Conservation (phyloP, 2,797 vertebrate genomes). For the Centropyge bicolor region DNA sequence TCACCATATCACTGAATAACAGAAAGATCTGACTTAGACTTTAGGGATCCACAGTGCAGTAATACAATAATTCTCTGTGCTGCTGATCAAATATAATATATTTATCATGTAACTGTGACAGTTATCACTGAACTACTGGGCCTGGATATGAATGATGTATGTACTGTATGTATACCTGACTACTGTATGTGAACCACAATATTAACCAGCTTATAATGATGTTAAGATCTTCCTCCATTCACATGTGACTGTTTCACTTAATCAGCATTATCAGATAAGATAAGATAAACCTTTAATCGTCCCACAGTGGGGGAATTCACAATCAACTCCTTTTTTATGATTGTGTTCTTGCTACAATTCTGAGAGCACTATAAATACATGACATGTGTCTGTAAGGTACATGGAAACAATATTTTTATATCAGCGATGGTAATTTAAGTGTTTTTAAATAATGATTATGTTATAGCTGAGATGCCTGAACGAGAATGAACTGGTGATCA, state of each 20-base stretch:
- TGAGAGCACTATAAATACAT: slow-evolving; percentile 15
- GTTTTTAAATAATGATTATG: slow-evolving; percentile 44
- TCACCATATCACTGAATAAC: slow-evolving; percentile 40
- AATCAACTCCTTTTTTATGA: slow-evolving; percentile 21
- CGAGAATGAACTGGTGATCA: slow-evolving; percentile 30
- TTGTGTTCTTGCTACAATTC: background rate
- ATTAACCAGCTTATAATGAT: slow-evolving; percentile 47
- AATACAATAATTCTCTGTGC: slow-evolving; percentile 55
- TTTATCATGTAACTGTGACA: slow-evolving; percentile 69
- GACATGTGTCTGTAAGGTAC: slow-evolving; percentile 48
- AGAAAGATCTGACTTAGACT: slow-evolving; percentile 11
- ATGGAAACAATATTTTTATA: slow-evolving; percentile 49
- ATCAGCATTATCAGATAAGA: slow-evolving; percentile 10
- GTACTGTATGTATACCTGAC: slow-evolving; percentile 59
- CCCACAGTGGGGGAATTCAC: no score
- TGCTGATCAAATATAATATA: slow-evolving; percentile 63
- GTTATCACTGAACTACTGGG: slow-evolving; percentile 65
- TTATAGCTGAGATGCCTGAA: slow-evolving; percentile 41
- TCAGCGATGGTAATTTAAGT: slow-evolving; percentile 54
- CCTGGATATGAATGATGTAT: slow-evolving; percentile 33
- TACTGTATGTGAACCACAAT: slow-evolving; percentile 41
- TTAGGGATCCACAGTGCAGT: slow-evolving; percentile 43
- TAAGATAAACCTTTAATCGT: no score
- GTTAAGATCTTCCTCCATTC: slow-evolving; percentile 24
- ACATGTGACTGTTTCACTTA: background rate